Conservation (phyloP, 2,113 vertebrate genomes). For the Neolamprologus modestus region DNA sequence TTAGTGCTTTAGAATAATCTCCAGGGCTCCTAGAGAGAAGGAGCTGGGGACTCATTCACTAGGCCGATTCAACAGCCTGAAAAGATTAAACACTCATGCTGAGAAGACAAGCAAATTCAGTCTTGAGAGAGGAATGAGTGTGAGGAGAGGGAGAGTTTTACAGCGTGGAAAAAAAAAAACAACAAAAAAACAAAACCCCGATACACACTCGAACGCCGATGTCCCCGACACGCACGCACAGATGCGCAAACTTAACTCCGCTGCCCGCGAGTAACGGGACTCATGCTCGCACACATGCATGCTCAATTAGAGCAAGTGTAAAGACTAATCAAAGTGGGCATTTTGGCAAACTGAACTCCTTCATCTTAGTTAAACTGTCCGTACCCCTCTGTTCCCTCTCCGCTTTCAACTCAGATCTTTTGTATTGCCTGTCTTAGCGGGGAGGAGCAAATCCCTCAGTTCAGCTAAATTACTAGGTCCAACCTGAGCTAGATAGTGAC, state of each 20-base stretch:
- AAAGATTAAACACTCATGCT: constrained; percentile 99
- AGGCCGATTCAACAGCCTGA: constrained; percentile 96
- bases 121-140: constrained; percentile 88
- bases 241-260: constrained; percentile 16
- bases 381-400: constrained; percentile 59
- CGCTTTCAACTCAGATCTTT: constrained; percentile 66
- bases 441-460: constrained; percentile 64
- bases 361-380: constrained; percentile 71
- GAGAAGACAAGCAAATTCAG: constrained; percentile 99
- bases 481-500: constrained; percentile 71
- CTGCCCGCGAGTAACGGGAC: constrained; percentile 14
- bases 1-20: constrained; percentile 99
- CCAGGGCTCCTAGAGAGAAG: constrained; percentile 93
- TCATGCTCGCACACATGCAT: constrained; percentile 51
- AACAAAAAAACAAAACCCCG: constrained; percentile 10
- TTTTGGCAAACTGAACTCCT: constrained; percentile 68
- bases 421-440: constrained; percentile 61
- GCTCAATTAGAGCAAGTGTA: constrained; percentile 68
- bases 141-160: constrained; percentile 54
- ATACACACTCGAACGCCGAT: constrained; percentile 31
- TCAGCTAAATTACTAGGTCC: constrained; percentile 74
- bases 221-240: constrained; percentile 35
- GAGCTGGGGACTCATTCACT: constrained; percentile 96
- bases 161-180: not conserved
- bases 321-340: constrained; percentile 66